Conservation (phyloP, 2,113 vertebrate species). For the Shinisaurus crocodilurus region DNA sequence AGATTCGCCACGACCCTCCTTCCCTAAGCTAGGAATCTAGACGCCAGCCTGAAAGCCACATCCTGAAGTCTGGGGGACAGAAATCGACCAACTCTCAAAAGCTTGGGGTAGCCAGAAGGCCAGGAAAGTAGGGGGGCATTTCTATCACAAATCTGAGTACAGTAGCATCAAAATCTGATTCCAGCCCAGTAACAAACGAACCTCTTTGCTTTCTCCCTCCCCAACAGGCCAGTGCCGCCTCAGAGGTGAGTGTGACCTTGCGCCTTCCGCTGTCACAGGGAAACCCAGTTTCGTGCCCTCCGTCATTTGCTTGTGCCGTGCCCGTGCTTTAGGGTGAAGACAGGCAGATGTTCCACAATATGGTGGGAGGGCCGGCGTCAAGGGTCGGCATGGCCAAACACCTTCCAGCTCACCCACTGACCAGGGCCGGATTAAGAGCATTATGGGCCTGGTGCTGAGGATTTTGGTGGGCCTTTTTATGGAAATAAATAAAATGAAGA, state of each 20-base stretch:
- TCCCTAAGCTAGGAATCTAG: too few relatives aligned
- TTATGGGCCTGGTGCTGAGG: too few relatives aligned
- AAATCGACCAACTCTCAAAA: not conserved
- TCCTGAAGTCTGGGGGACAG: not conserved
- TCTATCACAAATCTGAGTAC: not conserved
- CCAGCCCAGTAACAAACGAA: not conserved
- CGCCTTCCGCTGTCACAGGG: accelerated
- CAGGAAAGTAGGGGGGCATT: not conserved
- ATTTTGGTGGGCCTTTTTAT: too few relatives aligned
- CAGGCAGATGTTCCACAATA: not conserved
- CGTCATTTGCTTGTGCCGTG: accelerated
- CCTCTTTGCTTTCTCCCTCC: conserved; percentile 12
- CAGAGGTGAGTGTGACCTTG: conserved; percentile 60
- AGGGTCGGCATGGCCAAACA: too few relatives aligned
- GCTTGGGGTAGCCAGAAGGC: not conserved
- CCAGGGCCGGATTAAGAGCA: too few relatives aligned
- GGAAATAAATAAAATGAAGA: too few relatives aligned
- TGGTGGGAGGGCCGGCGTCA: not conserved
- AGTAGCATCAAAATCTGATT: too few relatives aligned
- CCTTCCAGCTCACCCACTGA: too few relatives aligned
- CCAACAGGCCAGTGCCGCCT: conserved; percentile 60
- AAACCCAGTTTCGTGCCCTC: too few relatives aligned
- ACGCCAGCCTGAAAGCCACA: too few relatives aligned
- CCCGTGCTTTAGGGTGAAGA: not conserved
- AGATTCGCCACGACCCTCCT: not conserved